Conservation (phyloP, 1,140 invertebrate species). For the Bombyx mori region DNA sequence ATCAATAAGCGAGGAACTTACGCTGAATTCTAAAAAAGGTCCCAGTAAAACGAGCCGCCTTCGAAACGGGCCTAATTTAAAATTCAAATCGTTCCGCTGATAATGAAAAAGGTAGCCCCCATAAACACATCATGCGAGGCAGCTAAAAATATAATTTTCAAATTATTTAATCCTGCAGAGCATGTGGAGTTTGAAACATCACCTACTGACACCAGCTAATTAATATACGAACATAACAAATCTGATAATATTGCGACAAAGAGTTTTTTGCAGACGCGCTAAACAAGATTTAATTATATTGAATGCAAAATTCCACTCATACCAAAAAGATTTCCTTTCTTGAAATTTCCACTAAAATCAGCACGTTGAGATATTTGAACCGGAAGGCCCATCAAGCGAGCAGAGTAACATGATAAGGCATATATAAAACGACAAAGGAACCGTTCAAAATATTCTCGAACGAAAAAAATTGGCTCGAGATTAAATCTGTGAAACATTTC, state of each 20-base stretch:
- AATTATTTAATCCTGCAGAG: too few relatives aligned
- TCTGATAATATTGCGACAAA: too few relatives aligned
- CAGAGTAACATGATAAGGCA: conserved; percentile 23
- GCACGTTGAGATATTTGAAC: conserved; percentile 29
- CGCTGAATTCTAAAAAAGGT: conserved; percentile 1
- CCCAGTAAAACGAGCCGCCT: not conserved
- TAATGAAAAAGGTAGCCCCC: conserved; percentile 5
- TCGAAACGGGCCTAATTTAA: conserved; percentile 4
- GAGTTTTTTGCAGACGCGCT: too few relatives aligned
- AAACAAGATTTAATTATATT: too few relatives aligned
- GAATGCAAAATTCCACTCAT: too few relatives aligned
- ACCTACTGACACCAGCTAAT: too few relatives aligned
- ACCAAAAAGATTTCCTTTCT: too few relatives aligned
- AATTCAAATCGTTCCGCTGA: conserved; percentile 11
- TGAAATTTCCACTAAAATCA: too few relatives aligned
- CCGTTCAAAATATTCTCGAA: conserved; percentile 7
- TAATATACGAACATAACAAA: too few relatives aligned
- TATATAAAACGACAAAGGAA: conserved; percentile 17
- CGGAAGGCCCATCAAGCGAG: conserved; percentile 20
- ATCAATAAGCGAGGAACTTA: conserved; percentile 4
- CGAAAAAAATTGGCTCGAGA: conserved; percentile 26
- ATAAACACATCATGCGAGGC: conserved; percentile 1
- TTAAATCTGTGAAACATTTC: conserved; percentile 24
- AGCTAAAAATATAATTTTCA: not conserved
- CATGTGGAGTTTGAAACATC: too few relatives aligned